phyloP scores from a whole-genome alignment of 2,888 invertebrate genomes.

The Sylvicola fuscatus region DNA sequence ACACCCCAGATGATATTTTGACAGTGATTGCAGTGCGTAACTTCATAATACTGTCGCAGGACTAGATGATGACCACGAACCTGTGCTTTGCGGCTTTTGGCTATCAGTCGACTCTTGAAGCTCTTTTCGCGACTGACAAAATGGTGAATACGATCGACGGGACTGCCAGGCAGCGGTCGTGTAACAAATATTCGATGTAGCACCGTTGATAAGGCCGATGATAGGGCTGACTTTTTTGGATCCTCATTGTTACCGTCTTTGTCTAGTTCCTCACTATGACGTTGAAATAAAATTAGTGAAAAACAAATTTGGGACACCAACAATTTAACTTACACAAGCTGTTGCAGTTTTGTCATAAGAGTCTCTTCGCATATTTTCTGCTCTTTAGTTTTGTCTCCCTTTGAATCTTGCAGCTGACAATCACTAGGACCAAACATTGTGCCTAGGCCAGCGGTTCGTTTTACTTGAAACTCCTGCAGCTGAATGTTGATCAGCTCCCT shows the following conservation, averaged over 20 bases:
- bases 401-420: slow-evolving; percentile 53
- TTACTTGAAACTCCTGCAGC: slow-evolving; percentile 42
- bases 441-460: slow-evolving; percentile 73
- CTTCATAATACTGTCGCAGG: slow-evolving; percentile 71
- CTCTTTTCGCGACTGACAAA: slow-evolving; percentile 74
- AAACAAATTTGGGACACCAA: slow-evolving; percentile 2
- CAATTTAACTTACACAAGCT: slow-evolving; percentile 42
- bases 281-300: slow-evolving; percentile 1
- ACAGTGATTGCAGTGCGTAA: slow-evolving; percentile 87
- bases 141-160: slow-evolving; percentile 55
- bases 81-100: slow-evolving; percentile 45
- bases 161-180: slow-evolving; percentile 32
- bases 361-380: slow-evolving; percentile 50
- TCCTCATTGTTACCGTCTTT: slow-evolving; percentile 35
- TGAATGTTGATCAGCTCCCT: slow-evolving; percentile 23
- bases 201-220: slow-evolving; percentile 59
- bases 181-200: slow-evolving; percentile 56
- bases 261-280: slow-evolving; percentile 45
- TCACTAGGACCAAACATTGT: slow-evolving; percentile 79
- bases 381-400: slow-evolving; percentile 59
- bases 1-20: slow-evolving; percentile 84
- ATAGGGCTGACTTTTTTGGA: slow-evolving; percentile 41
- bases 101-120: slow-evolving; percentile 43
- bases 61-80: slow-evolving; percentile 80
- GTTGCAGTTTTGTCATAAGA: slow-evolving; percentile 49